Base-by-base conservation (phyloP, 2,113 vertebrate genomes). In the Carassius auratus region DNA sequence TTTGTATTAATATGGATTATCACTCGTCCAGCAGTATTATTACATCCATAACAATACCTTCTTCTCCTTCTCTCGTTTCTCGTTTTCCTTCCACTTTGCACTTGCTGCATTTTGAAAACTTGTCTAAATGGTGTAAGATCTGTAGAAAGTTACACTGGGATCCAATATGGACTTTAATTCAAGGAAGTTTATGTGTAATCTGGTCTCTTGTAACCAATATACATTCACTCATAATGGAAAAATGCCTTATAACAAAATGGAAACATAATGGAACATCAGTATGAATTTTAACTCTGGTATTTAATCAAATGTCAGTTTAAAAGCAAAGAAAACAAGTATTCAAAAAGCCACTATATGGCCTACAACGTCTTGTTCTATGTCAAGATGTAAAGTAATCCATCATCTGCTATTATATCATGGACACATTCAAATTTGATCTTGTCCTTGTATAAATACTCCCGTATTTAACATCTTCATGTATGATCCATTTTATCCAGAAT, bases 61-160 rank as follows among this genome's bases (percentile, higher is more conserved):
- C n/a, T n/a, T n/a, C n/a, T n/a, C n/a, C n/a, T n/a, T n/a, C n/a
- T n/a, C n/a, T n/a, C n/a, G n/a, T n/a, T n/a, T n/a, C n/a, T n/a
- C n/a, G 9, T 64, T 62, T n/a, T 15, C 26, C 12, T 50, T 68
- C 38, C 61, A 33, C 52, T 88, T 84, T 89, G 88, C 91, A 91
- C 92, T 89, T 86, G 88, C 76, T 86, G 81, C 81, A 86, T 17
- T 87, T 87, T 26, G 74, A 73, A 76, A 84, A 74, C 3, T n/a
- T 3, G 17, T 77, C 59, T 75, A 1, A 86, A 59, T 69, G 19
- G 77, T 78, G 57, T 74, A n/a, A 9, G 52, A 50, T 71, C 15
- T 84, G 45, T 48, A 12, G 45, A 48, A 13, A 3, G 45, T 48
- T 68, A 57, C 2, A 7, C 55, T 57, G 55, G 17, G 74, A 23